phyloP scores from a whole-genome alignment of 2,888 invertebrate species.

The Sinohyriopsis cumingii region DNA sequence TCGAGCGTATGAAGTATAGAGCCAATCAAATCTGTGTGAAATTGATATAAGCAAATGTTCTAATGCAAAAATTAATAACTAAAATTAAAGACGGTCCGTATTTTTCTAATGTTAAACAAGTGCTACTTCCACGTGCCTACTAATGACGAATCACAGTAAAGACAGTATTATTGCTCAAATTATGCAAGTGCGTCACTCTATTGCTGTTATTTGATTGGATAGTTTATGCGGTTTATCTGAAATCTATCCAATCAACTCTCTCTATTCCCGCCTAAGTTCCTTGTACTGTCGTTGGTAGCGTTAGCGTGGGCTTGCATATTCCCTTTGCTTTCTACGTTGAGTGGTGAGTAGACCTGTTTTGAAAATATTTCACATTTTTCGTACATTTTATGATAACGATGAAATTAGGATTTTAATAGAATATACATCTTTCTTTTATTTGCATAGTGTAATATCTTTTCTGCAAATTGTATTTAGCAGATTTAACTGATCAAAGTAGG shows the following conservation, averaged over 20 bases:
- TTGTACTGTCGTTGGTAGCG: slow-evolving; percentile 30
- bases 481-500: no score
- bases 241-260: slow-evolving; percentile 55
- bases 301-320: slow-evolving; percentile 43
- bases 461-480: neutral
- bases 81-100: no score
- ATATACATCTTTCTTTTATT: slow-evolving; percentile 21
- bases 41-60: no score
- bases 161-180: slow-evolving; percentile 8
- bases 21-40: no score
- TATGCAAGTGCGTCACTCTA: slow-evolving; percentile 42
- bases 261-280: slow-evolving; percentile 21
- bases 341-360: slow-evolving; percentile 4
- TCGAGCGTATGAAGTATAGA: no score
- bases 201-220: slow-evolving; percentile 54
- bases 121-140: no score
- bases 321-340: slow-evolving; percentile 2
- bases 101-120: no score
- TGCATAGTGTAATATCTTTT: slow-evolving; percentile 21
- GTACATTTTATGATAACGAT: slow-evolving; percentile 9
- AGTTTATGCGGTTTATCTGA: slow-evolving; percentile 50
- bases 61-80: no score
- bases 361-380: neutral
- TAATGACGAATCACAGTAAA: no score
- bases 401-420: slow-evolving; percentile 33